Conservation (phyloP, 2,797 vertebrate species). For the Pseudochaenichthys georgianus region DNA sequence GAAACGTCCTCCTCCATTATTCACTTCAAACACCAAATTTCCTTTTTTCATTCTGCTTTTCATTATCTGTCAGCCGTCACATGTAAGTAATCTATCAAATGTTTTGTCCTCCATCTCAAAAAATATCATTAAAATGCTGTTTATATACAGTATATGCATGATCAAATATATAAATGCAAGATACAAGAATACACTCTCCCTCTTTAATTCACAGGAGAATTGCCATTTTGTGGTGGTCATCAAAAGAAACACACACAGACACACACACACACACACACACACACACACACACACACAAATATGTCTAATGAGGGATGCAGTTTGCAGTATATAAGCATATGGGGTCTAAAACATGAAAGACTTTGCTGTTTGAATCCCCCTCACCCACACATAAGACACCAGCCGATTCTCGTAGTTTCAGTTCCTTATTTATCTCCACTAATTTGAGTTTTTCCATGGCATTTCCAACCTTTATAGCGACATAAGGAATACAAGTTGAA, state of each 20-base stretch:
- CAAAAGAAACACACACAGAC: conserved; percentile 29
- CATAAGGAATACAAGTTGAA: not conserved
- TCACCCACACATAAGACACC: conserved; percentile 51
- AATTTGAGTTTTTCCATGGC: conserved; percentile 18
- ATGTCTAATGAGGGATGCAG: conserved; percentile 61
- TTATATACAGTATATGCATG: not conserved
- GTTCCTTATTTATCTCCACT: conserved; percentile 46
- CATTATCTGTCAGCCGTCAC: conserved; percentile 19
- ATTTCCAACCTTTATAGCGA: conserved; percentile 5
- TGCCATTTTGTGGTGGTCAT: conserved; percentile 26
- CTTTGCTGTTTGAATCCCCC: conserved; percentile 65
- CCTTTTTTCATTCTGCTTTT: conserved; percentile 7
- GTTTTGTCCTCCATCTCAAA: not conserved
- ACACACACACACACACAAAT: conserved; percentile 17
- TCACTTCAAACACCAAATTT: not conserved
- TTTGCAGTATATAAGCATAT: conserved; percentile 58
- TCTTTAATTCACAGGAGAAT: conserved; percentile 38
- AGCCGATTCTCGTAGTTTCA: conserved; percentile 41
- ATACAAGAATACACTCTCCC: not conserved
- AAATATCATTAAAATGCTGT: conserved; percentile 13
- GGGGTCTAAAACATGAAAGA: conserved; percentile 59
- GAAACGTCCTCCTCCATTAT: not conserved
- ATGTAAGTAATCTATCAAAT: conserved; percentile 28
- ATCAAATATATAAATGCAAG: conserved; percentile 14
- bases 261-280: not conserved